Evolutionary conservation across 2,797 vertebrate species (phyloP).

Genomic region (Tapera naevia): DNA sequence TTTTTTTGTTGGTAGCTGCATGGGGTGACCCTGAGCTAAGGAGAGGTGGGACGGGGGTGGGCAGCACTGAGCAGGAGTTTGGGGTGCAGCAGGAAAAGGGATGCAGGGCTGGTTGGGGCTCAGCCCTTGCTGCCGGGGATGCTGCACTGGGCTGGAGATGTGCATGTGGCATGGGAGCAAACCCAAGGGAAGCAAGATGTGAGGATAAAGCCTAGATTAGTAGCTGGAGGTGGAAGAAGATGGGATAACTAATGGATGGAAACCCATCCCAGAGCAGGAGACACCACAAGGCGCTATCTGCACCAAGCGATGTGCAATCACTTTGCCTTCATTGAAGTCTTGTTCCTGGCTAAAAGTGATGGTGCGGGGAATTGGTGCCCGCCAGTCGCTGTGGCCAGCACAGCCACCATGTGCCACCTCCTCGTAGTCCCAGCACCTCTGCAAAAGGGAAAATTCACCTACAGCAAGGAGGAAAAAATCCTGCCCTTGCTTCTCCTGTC

Average conservation of each 20-base stretch:
- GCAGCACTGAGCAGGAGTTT: rapidly evolving
- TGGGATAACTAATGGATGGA: not conserved
- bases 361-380: not conserved
- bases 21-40: not conserved
- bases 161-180: rapidly evolving
- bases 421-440: not conserved
- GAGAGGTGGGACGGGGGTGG: rapidly evolving
- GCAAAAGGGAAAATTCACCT: not conserved
- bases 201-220: not conserved
- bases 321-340: not conserved
- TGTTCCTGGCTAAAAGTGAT: rapidly evolving
- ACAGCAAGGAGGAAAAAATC: not conserved
- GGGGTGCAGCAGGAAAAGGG: not conserved
- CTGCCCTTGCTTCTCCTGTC: not conserved
- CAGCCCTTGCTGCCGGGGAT: not conserved
- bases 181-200: not conserved
- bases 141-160: not conserved
- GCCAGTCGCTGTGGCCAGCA: not conserved
- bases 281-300: too few species aligned
- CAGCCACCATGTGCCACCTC: not conserved
- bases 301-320: rapidly evolving
- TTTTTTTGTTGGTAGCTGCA: rapidly evolving
- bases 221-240: not conserved
- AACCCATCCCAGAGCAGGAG: not conserved
- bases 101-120: not conserved